Conservation (phyloP, 2,888 invertebrate genomes). For the Torymus aiolomorphi region DNA sequence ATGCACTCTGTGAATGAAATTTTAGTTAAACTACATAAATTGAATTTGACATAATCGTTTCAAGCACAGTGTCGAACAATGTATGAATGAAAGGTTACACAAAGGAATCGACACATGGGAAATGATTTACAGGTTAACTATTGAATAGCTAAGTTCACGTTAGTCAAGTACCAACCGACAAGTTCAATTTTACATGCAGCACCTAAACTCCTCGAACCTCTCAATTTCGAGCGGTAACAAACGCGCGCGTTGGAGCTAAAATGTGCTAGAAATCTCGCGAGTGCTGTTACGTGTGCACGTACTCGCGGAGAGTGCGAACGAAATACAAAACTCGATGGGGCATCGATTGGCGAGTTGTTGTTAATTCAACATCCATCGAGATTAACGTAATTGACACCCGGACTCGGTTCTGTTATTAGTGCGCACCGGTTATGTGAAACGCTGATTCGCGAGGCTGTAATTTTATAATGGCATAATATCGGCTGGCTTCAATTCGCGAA, state of each 20-base stretch:
- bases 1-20: no score
- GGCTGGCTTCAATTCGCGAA: neutral
- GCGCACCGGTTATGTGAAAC: neutral
- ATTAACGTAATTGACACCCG: slow-evolving; percentile 20
- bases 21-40: no score
- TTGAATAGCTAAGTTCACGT: neutral
- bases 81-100: no score
- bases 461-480: slow-evolving; percentile 12
- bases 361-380: slow-evolving; percentile 1
- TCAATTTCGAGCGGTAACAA: neutral
- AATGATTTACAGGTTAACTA: neutral
- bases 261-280: no score
- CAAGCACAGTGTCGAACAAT: no score
- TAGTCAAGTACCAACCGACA: neutral
- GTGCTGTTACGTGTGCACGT: no score
- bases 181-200: neutral
- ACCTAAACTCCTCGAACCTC: neutral
- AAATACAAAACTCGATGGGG: slow-evolving; percentile 11
- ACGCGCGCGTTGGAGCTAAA: no score
- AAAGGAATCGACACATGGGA: neutral
- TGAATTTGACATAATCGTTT: no score
- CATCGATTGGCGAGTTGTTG: slow-evolving; percentile 1
- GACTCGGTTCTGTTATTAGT: neutral
- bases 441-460: neutral
- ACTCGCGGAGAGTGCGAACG: neutral